Evolutionary conservation across 1,140 invertebrate genomes (phyloP), one percentile per base, ranked within the genome.

Genomic region (Brachionus manjavacas): DNA sequence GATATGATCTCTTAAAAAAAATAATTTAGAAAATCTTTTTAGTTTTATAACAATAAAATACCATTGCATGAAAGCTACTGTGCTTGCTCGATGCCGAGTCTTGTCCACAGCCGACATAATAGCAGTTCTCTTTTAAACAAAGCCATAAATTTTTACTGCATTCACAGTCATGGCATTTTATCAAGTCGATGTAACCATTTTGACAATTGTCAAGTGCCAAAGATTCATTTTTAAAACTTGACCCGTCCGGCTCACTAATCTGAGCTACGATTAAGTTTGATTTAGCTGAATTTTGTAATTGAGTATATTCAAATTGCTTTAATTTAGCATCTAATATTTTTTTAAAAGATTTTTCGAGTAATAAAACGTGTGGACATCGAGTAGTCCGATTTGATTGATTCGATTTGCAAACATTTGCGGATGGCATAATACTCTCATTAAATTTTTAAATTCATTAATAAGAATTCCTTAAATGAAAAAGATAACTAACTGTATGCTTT

Each of bases 101-200:
- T 70, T 46, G 25, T 25, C 81, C 81, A 52, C 81, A 83, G 28
- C 81, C 81, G 12, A 83, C 41, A 83, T 41, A 72, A 39, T 64
- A 72, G 70, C 81, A 83, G 70, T 68, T 46, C n/a, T 83, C 64
- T 70, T 52, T 68, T 41, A 83, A 55, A 43, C 81, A 83, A 43
- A 83, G 28, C 81, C 81, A 83, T 70, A 83, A 35, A 72, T 83
- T 68, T 70, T 49, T 52, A 31, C n/a, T 25, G 35, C 81, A 70
- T 31, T 83, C 35, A 46, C 81, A 83, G 3, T 83, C 60, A 20
- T 70, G 8, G 7, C 81, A 83, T 41, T 72, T 41, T 16, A 52
- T 68, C 41, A 46, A 64, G 11, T 12, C 20, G 11, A 81, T 60
- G 28, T 25, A 12, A 8, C 16, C 52, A 60, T 60, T 60, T 0